These are phyloP conservation scores for Neotoxoptera formosana DNA, from an alignment of 1,140 invertebrate species.

Conservation along the genomic window DNA sequence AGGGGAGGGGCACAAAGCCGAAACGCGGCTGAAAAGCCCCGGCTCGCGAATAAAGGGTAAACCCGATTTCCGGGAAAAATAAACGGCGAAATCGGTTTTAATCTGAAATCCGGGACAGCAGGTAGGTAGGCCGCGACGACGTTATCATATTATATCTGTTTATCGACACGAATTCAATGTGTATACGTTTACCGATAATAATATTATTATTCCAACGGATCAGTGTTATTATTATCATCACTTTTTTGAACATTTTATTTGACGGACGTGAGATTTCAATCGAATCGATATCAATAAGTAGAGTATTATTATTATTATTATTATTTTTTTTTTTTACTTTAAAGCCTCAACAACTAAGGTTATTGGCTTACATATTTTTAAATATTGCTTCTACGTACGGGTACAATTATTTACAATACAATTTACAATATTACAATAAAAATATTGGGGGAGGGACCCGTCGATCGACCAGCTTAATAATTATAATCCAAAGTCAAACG, in stretches of 20 bases:
- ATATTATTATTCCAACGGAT: background rate
- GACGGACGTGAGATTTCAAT: background rate
- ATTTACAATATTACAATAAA: too few species aligned
- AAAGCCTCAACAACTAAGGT: too few species aligned
- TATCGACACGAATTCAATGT: background rate
- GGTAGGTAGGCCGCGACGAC: background rate
- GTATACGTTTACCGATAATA: background rate
- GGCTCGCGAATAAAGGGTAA: background rate
- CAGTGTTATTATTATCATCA: background rate
- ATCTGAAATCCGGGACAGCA: background rate
- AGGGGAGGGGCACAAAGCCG: background rate
- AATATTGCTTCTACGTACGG: too few species aligned
- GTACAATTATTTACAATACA: too few species aligned
- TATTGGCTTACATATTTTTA: too few species aligned
- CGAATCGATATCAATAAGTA: background rate
- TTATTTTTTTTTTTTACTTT: too few species aligned
- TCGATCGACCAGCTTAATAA: background rate
- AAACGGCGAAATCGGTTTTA: background rate
- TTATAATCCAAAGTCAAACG: background rate
- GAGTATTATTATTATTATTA: too few species aligned
- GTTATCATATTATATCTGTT: background rate
- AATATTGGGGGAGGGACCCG: too few species aligned
- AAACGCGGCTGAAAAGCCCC: background rate
- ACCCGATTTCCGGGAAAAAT: slow-evolving; percentile 21
- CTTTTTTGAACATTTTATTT: background rate